Conservation (phyloP, 2,113 vertebrate species). For the Enhydra lutris region DNA sequence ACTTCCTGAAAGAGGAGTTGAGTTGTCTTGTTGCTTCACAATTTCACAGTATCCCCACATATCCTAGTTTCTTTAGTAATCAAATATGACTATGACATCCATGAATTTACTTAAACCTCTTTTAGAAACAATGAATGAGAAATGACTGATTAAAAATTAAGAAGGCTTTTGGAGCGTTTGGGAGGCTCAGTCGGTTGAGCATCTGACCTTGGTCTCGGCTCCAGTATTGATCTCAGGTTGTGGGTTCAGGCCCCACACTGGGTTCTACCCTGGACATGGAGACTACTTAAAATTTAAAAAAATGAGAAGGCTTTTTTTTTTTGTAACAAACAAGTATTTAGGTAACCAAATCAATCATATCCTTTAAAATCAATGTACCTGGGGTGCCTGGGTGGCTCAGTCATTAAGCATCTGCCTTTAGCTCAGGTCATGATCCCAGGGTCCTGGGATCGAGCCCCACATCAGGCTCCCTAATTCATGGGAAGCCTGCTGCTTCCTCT, state of each 20-base stretch:
- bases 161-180: neutral
- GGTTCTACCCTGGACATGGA: neutral
- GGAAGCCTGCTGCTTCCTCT: too few relatives aligned
- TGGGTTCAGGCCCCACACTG: neutral
- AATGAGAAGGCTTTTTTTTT: neutral
- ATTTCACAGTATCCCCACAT: neutral
- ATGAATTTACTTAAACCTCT: neutral
- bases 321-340: slow-evolving; percentile 19
- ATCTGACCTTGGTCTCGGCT: neutral
- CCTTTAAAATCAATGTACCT: neutral
- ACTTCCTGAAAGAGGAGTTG: slow-evolving; percentile 1
- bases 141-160: neutral
- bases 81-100: neutral
- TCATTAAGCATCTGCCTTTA: too few relatives aligned
- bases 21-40: neutral
- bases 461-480: too few relatives aligned
- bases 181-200: neutral
- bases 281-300: neutral
- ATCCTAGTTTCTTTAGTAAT: slow-evolving; percentile 28
- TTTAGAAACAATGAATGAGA: slow-evolving; percentile 7
- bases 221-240: neutral
- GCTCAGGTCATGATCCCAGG: too few relatives aligned
- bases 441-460: too few relatives aligned
- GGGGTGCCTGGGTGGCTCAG: too few relatives aligned
- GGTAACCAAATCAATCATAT: neutral